These are phyloP conservation scores for Hypotaenidia okinawae DNA, from an alignment of 2,797 vertebrate species.

Conservation along the genomic window DNA sequence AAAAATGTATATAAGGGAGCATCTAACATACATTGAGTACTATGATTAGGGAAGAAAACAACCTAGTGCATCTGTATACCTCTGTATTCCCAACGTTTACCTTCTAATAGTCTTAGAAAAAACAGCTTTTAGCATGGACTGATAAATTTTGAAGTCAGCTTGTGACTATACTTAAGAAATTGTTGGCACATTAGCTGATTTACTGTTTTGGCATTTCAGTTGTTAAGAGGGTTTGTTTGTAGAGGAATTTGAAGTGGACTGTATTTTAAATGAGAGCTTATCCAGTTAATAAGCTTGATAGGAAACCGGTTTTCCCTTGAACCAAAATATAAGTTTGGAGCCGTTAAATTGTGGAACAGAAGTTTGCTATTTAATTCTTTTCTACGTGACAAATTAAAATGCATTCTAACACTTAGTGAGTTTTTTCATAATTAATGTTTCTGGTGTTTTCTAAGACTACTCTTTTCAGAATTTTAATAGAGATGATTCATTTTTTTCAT, in stretches of 20 bases:
- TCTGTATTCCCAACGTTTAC: not conserved
- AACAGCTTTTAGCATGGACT: not conserved
- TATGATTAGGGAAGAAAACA: not conserved
- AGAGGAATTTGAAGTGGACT: constrained; percentile 4
- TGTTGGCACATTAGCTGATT: constrained; percentile 33
- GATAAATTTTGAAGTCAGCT: constrained; percentile 27
- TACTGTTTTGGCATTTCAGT: constrained; percentile 60
- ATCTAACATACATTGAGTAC: not conserved
- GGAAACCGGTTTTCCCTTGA: not conserved
- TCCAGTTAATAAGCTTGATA: constrained; percentile 27
- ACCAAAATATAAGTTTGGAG: not conserved
- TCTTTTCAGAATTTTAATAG: not conserved
- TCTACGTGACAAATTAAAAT: not conserved
- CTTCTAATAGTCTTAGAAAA: not conserved
- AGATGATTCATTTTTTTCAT: not conserved
- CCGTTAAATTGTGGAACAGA: not conserved
- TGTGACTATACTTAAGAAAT: constrained; percentile 38
- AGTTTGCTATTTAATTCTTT: not conserved
- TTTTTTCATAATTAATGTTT: not conserved
- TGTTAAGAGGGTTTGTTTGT: constrained; percentile 34
- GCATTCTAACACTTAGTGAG: not conserved
- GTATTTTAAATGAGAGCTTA: constrained; percentile 59
- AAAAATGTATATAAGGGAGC: not conserved
- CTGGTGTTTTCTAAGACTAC: not conserved
- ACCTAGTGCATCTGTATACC: not conserved